Base-by-base conservation (phyloP, 2,797 vertebrate genomes). In the Phalloptychus januarius region DNA sequence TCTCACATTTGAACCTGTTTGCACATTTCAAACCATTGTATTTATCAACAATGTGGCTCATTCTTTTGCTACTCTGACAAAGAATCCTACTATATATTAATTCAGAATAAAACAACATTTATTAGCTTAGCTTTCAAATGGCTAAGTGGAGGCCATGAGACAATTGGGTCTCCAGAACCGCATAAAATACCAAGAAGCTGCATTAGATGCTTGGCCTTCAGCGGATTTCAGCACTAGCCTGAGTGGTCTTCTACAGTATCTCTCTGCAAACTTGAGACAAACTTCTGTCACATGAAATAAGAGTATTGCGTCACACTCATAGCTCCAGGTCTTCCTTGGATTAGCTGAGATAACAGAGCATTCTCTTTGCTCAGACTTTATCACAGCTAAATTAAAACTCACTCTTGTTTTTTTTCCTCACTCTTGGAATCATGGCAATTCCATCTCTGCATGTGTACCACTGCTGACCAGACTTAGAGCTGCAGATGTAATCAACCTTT, bases 201-300 rank as follows among this genome's bases (percentile, higher is more conserved):
- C 38, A 79, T 88, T 84, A 88, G 58, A 83, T 91, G 83, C 87
- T 88, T 86, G 56, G 11, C 44, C 5, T 70, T 88, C 74, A 86
- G 76, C 74, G 83, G 77, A 91, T 84, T 46, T 23, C 69, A 69
- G 77, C 69, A 61, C 36, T 73, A 16, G 46, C 23, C 23, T 61
- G 33, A 13, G 20, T 74, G 0, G 75, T 63, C 28, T 23, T 82
- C 31, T 46, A 4, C 40, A 65, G 61, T 72, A 58, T 75, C 40
- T 79, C 50, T 72, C 0, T 15, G 52, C 25, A 56, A 56, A 56
- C 11, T 56, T 56, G 25, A 12, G 50, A 63, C 79, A 77, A 79
- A 72, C 42, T 28, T 25, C 16, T 74, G 44, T 83, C 80, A 79
- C 70, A 65, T 85, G 72, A 50, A 82, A 71, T 33, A 70, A 25